A percentile compares a stretch with the other conserved stretches of the same genome.
Conservation (phyloP, 1,140 invertebrate species). For the Heterodera carotae region DNA sequence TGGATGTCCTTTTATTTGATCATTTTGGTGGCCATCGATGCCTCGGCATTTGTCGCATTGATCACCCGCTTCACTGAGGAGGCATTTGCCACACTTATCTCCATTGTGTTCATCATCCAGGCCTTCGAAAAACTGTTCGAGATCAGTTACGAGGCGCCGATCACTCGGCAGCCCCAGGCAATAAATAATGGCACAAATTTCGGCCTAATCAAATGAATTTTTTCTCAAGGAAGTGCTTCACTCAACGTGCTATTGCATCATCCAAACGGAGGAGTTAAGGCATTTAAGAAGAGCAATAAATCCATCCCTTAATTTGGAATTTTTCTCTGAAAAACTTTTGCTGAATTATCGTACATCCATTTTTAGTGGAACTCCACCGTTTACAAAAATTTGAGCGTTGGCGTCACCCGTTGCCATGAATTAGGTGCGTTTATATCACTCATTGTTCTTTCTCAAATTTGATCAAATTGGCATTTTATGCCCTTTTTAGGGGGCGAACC, state of each 20-base stretch:
- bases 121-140: slow-evolving; percentile 53
- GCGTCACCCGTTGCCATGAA: slow-evolving; percentile 41
- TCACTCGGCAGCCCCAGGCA: slow-evolving; percentile 49
- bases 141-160: slow-evolving; percentile 49
- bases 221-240: slow-evolving; percentile 35
- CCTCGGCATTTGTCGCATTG: slow-evolving; percentile 56
- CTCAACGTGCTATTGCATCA: slow-evolving; percentile 38
- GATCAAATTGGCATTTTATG: background rate
- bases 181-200: slow-evolving; percentile 18
- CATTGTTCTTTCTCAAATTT: too few relatives aligned
- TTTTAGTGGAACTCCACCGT: slow-evolving; percentile 33
- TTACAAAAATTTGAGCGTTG: slow-evolving; percentile 37
- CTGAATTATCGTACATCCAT: background rate
- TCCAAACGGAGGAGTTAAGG: slow-evolving; percentile 33
- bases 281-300: too few relatives aligned
- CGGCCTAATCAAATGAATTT: background rate
- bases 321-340: background rate
- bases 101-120: slow-evolving; percentile 67
- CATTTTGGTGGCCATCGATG: slow-evolving; percentile 67
- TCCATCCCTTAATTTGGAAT: background rate
- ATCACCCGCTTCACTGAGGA: slow-evolving; percentile 67
- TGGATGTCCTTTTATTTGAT: slow-evolving; percentile 66
- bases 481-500: slow-evolving; percentile 33
- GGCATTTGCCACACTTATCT: slow-evolving; percentile 67
- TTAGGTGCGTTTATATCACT: slow-evolving; percentile 25